Percentiles rank a stretch among this genome's conserved stretches.
Conservation (phyloP, 2,888 invertebrate species). For the Acronicta aceris region DNA sequence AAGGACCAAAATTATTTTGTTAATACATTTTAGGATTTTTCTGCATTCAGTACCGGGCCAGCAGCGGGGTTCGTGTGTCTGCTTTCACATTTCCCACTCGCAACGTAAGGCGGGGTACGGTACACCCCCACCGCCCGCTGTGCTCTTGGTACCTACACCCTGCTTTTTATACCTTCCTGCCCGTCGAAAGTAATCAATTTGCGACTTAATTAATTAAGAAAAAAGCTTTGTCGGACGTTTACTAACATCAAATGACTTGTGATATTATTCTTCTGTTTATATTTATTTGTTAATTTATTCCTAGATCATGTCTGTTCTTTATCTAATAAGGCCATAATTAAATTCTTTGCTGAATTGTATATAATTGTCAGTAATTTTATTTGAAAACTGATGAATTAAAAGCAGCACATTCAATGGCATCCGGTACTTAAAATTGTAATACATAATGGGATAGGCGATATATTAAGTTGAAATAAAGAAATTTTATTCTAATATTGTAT, state of each 20-base stretch:
- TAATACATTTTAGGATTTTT: slow-evolving; percentile 51
- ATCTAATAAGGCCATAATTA: slow-evolving; percentile 18
- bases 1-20: no score
- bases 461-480: not conserved
- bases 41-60: slow-evolving; percentile 76
- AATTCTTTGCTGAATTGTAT: slow-evolving; percentile 21
- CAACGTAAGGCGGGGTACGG: slow-evolving; percentile 81
- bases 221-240: slow-evolving; percentile 71
- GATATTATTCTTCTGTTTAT: slow-evolving; percentile 50
- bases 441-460: not conserved
- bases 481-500: not conserved
- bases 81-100: slow-evolving; percentile 89
- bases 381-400: slow-evolving; percentile 24
- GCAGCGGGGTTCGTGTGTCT: slow-evolving; percentile 89
- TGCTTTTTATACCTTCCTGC: slow-evolving; percentile 86
- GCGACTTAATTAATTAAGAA: slow-evolving; percentile 89
- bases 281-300: slow-evolving; percentile 48
- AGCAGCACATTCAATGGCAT: not conserved
- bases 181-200: slow-evolving; percentile 89
- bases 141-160: slow-evolving; percentile 83
- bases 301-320: slow-evolving; percentile 30
- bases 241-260: slow-evolving; percentile 61
- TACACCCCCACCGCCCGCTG: slow-evolving; percentile 78
- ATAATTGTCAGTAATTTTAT: slow-evolving; percentile 24
- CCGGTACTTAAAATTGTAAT: no score